Conservation (phyloP, 2,888 invertebrate genomes). For the Drosophila monieri region DNA sequence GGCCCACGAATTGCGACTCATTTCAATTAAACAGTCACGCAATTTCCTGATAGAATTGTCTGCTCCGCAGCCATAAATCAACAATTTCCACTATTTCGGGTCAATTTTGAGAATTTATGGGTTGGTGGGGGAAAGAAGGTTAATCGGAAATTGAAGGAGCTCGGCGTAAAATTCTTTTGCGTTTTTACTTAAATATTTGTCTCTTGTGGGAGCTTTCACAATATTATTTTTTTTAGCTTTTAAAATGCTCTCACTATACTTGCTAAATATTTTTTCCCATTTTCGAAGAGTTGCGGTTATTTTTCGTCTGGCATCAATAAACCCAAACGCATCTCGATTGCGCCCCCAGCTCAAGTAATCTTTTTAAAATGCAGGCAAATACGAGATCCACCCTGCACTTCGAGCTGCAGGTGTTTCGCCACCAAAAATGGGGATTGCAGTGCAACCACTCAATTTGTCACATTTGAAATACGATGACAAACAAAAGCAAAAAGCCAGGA, state of each 20-base stretch:
- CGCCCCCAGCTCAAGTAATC: conserved; percentile 14
- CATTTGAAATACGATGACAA: conserved; percentile 78
- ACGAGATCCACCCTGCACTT: conserved; percentile 25
- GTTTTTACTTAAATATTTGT: background rate
- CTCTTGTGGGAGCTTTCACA: background rate
- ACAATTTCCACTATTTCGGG: conserved; percentile 41
- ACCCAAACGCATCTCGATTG: conserved; percentile 60
- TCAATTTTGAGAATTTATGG: conserved; percentile 43
- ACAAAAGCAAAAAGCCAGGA: conserved; percentile 53
- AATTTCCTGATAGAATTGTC: conserved; percentile 71
- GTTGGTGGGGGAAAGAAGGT: background rate
- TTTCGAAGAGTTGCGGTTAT: conserved; percentile 67
- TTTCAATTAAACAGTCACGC: conserved; percentile 78
- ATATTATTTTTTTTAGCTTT: background rate
- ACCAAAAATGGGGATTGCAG: conserved; percentile 22
- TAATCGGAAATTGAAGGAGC: conserved; percentile 26
- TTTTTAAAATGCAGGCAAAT: conserved; percentile 76
- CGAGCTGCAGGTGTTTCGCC: conserved; percentile 38
- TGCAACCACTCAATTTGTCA: conserved; percentile 74
- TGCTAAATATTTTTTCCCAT: conserved; percentile 30
- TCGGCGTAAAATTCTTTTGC: conserved; percentile 30
- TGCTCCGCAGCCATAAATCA: conserved; percentile 64
- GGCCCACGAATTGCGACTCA: conserved; percentile 29
- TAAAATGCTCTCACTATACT: background rate
- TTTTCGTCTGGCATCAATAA: conserved; percentile 66